Conservation (phyloP, 2,888 invertebrate species). For the Cyclophora punctaria region DNA sequence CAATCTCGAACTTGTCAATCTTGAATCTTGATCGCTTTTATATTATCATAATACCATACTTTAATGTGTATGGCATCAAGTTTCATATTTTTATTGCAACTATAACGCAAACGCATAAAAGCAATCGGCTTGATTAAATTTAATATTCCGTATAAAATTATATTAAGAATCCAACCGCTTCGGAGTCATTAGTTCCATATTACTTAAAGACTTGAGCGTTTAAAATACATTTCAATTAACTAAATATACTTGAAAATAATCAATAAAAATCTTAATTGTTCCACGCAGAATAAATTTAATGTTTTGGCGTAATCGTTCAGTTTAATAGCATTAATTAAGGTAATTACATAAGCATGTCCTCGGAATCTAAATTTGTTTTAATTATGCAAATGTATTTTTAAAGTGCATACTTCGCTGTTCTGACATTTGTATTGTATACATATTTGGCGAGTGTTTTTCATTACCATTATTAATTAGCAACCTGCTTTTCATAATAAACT, state of each 20-base stretch:
- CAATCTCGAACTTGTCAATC: slow-evolving; percentile 9
- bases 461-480: slow-evolving; percentile 6
- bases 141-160: too few relatives aligned
- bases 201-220: too few relatives aligned
- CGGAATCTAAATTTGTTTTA: slow-evolving; percentile 13
- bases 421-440: slow-evolving; percentile 14
- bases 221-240: too few relatives aligned
- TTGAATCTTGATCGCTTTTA: slow-evolving; percentile 5
- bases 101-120: too few relatives aligned
- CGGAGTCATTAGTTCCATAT: too few relatives aligned
- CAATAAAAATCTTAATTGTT: too few relatives aligned
- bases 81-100: too few relatives aligned
- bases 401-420: slow-evolving; percentile 12
- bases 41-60: background rate
- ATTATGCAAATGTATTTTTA: slow-evolving; percentile 16
- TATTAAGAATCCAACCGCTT: too few relatives aligned
- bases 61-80: too few relatives aligned
- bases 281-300: background rate
- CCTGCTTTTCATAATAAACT: slow-evolving; percentile 4
- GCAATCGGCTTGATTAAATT: too few relatives aligned
- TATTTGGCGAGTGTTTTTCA: slow-evolving; percentile 9
- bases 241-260: too few relatives aligned
- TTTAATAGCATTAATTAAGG: slow-evolving; percentile 17
- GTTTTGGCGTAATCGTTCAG: slow-evolving; percentile 7
- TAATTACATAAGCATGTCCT: slow-evolving; percentile 14